phyloP scores from a whole-genome alignment of 2,888 invertebrate genomes.

The Drosophila fungiperda region DNA sequence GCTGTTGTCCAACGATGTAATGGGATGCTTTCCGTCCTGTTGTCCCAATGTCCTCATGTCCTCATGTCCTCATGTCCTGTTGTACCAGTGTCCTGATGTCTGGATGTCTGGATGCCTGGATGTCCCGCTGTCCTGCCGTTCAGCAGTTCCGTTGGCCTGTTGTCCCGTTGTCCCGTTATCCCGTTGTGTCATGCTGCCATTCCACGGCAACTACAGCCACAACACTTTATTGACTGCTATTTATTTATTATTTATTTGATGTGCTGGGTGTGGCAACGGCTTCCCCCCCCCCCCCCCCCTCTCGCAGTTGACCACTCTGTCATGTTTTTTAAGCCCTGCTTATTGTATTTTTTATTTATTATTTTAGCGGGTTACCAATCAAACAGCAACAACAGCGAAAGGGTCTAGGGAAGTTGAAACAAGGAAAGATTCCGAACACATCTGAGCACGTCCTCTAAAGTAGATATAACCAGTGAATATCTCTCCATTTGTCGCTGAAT shows the following conservation, averaged over 20 bases:
- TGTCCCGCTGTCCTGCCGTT: conserved; percentile 1
- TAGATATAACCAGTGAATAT: not conserved
- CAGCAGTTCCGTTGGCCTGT: not conserved
- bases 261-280: conserved; percentile 36
- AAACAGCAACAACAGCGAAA: conserved; percentile 1
- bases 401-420: not conserved
- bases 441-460: not conserved
- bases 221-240: conserved; percentile 60
- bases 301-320: conserved; percentile 3
- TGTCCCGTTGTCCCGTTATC: not conserved
- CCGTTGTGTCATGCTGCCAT: conserved; percentile 11
- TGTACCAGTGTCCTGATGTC: not conserved
- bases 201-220: conserved; percentile 19
- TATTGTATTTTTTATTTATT: conserved; percentile 17
- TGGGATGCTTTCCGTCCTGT: conserved; percentile 6
- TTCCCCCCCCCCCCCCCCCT: not conserved
- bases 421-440: not conserved
- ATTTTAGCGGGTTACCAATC: conserved; percentile 11
- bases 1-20: conserved; percentile 39
- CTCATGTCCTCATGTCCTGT: not conserved
- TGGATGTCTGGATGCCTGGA: not conserved
- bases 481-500: not conserved
- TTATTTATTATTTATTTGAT: conserved; percentile 71
- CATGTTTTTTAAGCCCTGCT: conserved; percentile 29
- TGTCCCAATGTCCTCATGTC: not conserved